Evolutionary conservation across 1,140 invertebrate species (phyloP).

Genomic region (Ostrea edulis): DNA sequence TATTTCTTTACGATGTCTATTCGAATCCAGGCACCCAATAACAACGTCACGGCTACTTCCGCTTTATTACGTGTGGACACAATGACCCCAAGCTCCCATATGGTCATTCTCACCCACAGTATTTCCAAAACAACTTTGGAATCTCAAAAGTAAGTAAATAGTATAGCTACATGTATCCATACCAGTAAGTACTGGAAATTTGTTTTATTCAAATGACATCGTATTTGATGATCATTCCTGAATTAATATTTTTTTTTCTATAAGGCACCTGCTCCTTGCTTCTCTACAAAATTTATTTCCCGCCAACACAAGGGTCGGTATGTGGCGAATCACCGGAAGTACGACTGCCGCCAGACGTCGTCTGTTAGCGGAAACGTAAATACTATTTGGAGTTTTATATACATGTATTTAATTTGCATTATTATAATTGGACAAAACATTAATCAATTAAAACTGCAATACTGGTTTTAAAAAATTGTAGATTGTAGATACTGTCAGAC

Average conservation of each 20-base stretch:
- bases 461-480: background rate
- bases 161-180: background rate
- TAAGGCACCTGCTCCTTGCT: conserved; percentile 26
- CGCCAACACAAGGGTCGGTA: conserved; percentile 44
- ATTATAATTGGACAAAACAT: no score
- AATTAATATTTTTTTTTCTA: background rate
- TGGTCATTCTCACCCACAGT: conserved; percentile 54
- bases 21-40: conserved; percentile 30
- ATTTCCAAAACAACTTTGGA: conserved; percentile 42
- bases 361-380: conserved; percentile 48
- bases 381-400: background rate
- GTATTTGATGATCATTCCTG: background rate
- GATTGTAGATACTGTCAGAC: background rate
- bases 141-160: conserved; percentile 48
- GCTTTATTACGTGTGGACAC: conserved; percentile 53
- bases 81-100: conserved; percentile 33
- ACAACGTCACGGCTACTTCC: conserved; percentile 47
- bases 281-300: conserved; percentile 48
- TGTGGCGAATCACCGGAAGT: conserved; percentile 48
- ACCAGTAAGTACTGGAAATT: no score
- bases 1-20: conserved; percentile 52
- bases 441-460: no score
- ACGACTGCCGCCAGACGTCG: conserved; percentile 43
- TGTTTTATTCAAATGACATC: background rate
- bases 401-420: no score